Base-by-base conservation (phyloP, 2,797 vertebrate genomes). In the Microhierax caerulescens region DNA sequence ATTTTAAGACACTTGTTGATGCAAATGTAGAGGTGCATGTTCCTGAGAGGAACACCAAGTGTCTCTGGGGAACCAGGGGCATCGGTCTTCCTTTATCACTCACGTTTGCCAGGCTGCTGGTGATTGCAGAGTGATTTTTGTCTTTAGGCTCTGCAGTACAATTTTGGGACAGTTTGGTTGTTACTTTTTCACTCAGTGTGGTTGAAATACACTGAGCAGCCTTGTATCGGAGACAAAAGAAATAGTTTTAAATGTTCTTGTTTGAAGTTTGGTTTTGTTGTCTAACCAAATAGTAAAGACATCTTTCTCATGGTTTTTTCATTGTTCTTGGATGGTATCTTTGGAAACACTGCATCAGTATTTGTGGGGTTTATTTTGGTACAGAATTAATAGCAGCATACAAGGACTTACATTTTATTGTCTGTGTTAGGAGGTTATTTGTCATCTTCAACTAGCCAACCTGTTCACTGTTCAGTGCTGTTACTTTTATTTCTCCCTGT, bases 1-100 rank as follows among this genome's bases (percentile, higher is more conserved):
- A 91, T 96, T 92, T 96, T 64, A 81, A 91, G 84, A 83, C 87
- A 95, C 92, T 94, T 95, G 90, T 90, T 96, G 92, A 94, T 90
- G 86, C 75, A 91, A 85, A 94, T 0, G 0, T 16, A 67, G 50
- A 83, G 39, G 51, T 63, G 32, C 0, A 0, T 91, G 70, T 67
- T 91, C 64, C 54, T 76, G 67, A 67, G 81, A 93, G 77, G 43
- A 94, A 16, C 74, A 16, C 41, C 5, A 13, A 54, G 51, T 78
- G 67, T 93, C 48, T 82, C 47, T 70, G 85, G 64, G 68, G 83
- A 94, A 39, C 59, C n/a, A 50, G 65, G n/a, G 54, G 43, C 77
- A 48, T 72, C 34, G 51, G 12, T 24, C 53, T 67, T 10, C 37
- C 45, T 57, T 84, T 80, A 61, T 43, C 69, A 64, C 41, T 76